These are phyloP conservation scores for Bombus sibiricus DNA, from an alignment of 1,140 invertebrate genomes.

Conservation along the genomic window DNA sequence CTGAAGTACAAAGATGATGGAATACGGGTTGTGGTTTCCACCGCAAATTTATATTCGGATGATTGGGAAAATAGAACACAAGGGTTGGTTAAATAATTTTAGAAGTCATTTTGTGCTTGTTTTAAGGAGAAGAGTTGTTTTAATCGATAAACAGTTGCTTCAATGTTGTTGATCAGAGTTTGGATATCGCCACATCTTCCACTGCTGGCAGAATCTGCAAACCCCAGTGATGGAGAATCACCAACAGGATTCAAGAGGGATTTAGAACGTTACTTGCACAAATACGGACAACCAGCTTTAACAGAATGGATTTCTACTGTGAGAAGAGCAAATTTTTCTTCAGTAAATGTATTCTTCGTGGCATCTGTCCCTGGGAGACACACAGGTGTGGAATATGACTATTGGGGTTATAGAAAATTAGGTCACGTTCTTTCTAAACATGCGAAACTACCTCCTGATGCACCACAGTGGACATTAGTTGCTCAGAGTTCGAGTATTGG, in stretches of 20 bases:
- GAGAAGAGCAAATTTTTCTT: slow-evolving; percentile 90
- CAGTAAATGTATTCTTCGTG: slow-evolving; percentile 93
- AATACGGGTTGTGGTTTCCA: slow-evolving; percentile 93
- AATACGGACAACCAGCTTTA: slow-evolving; percentile 88
- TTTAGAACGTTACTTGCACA: slow-evolving; percentile 90
- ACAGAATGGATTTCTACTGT: slow-evolving; percentile 89
- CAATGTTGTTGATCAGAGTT: slow-evolving; percentile 66
- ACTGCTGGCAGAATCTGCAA: slow-evolving; percentile 82
- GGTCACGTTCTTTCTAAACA: slow-evolving; percentile 86
- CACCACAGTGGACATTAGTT: slow-evolving; percentile 86
- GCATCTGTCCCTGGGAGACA: slow-evolving; percentile 93
- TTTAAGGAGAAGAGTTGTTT: background rate
- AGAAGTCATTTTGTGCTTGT: slow-evolving; percentile 3
- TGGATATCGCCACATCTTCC: slow-evolving; percentile 94
- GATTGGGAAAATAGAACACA: slow-evolving; percentile 98
- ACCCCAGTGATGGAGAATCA: slow-evolving; percentile 89
- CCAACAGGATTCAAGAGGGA: slow-evolving; percentile 93
- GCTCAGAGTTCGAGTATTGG: slow-evolving; percentile 97
- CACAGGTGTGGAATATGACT: slow-evolving; percentile 81
- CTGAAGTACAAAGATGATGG: slow-evolving; percentile 92
- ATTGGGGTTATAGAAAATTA: slow-evolving; percentile 90
- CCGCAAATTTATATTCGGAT: slow-evolving; percentile 94
- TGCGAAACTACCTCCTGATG: slow-evolving; percentile 83
- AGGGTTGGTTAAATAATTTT: slow-evolving; percentile 84
- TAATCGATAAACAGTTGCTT: slow-evolving; percentile 19